Evolutionary conservation across 2,888 invertebrate genomes (phyloP), one percentile per base, ranked within the genome.

Genomic region (Sussaba pulchella): DNA sequence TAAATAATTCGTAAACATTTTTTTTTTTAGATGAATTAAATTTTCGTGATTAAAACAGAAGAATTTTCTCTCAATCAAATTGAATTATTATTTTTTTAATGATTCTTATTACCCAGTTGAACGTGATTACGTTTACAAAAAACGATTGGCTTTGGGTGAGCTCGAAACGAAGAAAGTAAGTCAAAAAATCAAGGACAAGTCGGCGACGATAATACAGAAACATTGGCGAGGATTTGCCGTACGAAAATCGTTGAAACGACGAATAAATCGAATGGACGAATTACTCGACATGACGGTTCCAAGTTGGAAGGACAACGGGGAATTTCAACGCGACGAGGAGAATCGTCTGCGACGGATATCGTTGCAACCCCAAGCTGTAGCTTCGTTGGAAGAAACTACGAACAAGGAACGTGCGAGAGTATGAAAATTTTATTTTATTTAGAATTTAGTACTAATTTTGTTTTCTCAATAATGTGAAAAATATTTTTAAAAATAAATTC

Each of bases 221-320:
- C 71, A 87, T 12, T 94, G 93, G 92, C 91, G 93, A 84, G 93
- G 92, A 10, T 94, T 93, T 86, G 89, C 92, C 86, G 90, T 91
- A 39, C 86, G 93, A 0, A 92, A 93, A 86, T 87, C 92, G 50
- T 84, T 92, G 43, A 92, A 93, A 72, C 41, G 87, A 9, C 92
- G 91, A 85, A 93, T 94, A 50, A 85, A 88, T 9, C 89, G 92
- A 81, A 84, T 94, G 1, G 93, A 93, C 86, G 86, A 93, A 61
- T 91, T 94, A 69, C 92, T 95, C 67, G 94, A 93, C 54, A 95
- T 95, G 94, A 91, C 93, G n/a, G 92, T 94, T 71, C 92, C 94
- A 0, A 93, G 94, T 54, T 93, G 92, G 90, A 91, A 86, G 79
- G 92, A 93, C 4, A 92, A 91, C 1, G 93, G 93, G 24, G 92